Percentiles rank a stretch among this genome's conserved stretches.
These are phyloP conservation scores for Sceloporus undulatus DNA, from an alignment of 2,113 vertebrate genomes.

Conservation along the genomic window DNA sequence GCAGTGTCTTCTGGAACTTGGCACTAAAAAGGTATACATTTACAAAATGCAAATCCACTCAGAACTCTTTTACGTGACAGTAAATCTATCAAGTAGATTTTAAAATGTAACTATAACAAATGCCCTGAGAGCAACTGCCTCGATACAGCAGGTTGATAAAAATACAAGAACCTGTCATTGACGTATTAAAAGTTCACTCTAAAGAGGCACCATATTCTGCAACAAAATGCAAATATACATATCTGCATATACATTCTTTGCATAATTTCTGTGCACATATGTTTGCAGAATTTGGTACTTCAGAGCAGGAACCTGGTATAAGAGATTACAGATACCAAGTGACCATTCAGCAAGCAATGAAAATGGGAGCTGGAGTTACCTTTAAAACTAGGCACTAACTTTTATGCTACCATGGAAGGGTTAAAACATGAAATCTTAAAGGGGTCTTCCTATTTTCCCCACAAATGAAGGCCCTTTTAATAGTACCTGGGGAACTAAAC, in stretches of 20 bases:
- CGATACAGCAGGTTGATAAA: not conserved
- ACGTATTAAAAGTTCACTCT: not conserved
- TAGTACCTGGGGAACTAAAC: too few species aligned
- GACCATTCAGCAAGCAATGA: not conserved
- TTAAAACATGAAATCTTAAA: not conserved
- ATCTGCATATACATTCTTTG: slow-evolving; percentile 1
- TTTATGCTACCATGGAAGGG: not conserved
- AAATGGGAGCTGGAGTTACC: not conserved
- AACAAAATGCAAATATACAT: not conserved
- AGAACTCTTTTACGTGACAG: slow-evolving; percentile 61
- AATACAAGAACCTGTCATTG: not conserved
- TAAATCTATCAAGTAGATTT: slow-evolving; percentile 79
- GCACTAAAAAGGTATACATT: slow-evolving; percentile 32
- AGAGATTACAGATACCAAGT: not conserved
- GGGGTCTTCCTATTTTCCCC: not conserved
- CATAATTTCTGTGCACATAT: not conserved
- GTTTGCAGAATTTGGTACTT: slow-evolving; percentile 5
- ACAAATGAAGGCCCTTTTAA: not conserved
- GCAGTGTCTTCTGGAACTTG: slow-evolving; percentile 35
- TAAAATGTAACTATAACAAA: not conserved
- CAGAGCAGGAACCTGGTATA: slow-evolving; percentile 11
- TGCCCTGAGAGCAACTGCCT: not conserved
- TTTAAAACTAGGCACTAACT: not conserved
- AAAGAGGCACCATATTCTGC: not conserved
- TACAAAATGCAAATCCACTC: slow-evolving; percentile 64